Percentiles rank a stretch among this genome's conserved stretches.
Conservation (phyloP, 2,797 vertebrate species). For the Psittacula derbiana region DNA sequence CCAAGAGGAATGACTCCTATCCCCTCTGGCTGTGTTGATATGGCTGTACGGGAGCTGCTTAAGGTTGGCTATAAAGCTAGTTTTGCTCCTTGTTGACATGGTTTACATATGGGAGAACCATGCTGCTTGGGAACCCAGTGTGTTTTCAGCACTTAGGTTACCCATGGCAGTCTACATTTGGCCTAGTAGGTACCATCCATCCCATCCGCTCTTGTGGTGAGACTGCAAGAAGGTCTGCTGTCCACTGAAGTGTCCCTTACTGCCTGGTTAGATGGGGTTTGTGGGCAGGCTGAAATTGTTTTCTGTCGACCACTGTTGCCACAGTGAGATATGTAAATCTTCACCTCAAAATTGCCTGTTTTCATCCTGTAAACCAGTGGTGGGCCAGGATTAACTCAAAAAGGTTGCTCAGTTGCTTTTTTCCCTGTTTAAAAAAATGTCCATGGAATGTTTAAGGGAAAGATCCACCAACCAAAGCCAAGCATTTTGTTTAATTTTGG, state of each 20-base stretch:
- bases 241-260: background rate
- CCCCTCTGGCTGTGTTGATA: background rate
- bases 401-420: background rate
- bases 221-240: background rate
- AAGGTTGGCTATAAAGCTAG: background rate
- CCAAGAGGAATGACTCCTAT: background rate
- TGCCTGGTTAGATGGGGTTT: background rate
- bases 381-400: background rate
- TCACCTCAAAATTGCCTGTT: background rate
- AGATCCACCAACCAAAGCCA: background rate
- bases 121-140: background rate
- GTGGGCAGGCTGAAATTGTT: background rate
- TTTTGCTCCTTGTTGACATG: background rate
- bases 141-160: background rate
- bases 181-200: background rate
- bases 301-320: background rate
- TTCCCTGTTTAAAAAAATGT: background rate
- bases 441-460: background rate
- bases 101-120: background rate
- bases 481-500: background rate
- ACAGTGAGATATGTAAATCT: background rate
- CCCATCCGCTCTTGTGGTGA: background rate
- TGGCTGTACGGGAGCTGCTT: background rate
- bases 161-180: background rate
- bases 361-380: background rate